Evolutionary conservation across 2,888 invertebrate species (phyloP), one percentile per base, ranked within the genome.

Genomic region (Oegoconia quadripuncta): DNA sequence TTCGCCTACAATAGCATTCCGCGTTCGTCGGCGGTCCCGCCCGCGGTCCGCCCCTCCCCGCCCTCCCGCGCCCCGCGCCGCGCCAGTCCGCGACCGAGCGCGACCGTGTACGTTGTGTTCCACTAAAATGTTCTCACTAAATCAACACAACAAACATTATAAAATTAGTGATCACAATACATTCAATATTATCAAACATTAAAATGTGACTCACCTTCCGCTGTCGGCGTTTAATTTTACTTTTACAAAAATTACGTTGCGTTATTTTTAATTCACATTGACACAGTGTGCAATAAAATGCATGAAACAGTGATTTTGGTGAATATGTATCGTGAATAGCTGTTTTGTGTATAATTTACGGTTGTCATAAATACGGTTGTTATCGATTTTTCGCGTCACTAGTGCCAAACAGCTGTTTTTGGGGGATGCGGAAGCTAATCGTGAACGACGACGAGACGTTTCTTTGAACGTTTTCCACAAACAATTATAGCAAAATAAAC

Each of bases 1-100:
- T 82, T 86, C 81, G 83, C 86, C 86, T 83, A 84, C 86, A 84
- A 86, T 86, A 82, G 86, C 86, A 86, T 86, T 84, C 84, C 70
- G 74, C 74, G 74, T 59, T 73, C 72, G 73, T 59, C 70, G 59
- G n/a, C n/a, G n/a, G 56, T 65, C 58, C 65, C 53, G 52, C 48
- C 50, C 44, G 53, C 36, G 41, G 44, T 49, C 53, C 50, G 46
- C 63, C 50, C 52, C 56, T 55, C 54, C 45, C 52, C 33, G 37
- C 22, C 41, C 22, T 34, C 42, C 28, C 34, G 51, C 37, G 37
- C 39, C 46, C 34, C 43, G 40, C 47, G 34, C 43, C 45, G 36
- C 39, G 37, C 41, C 79, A 74, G 77, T 80, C 73, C 67, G 74
- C 74, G 68, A 69, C 70, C 59, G 65, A 75, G 65, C 71, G 79